These are phyloP conservation scores for Nipponacmea schrenckii DNA, from an alignment of 2,888 invertebrate species.

Conservation along the genomic window DNA sequence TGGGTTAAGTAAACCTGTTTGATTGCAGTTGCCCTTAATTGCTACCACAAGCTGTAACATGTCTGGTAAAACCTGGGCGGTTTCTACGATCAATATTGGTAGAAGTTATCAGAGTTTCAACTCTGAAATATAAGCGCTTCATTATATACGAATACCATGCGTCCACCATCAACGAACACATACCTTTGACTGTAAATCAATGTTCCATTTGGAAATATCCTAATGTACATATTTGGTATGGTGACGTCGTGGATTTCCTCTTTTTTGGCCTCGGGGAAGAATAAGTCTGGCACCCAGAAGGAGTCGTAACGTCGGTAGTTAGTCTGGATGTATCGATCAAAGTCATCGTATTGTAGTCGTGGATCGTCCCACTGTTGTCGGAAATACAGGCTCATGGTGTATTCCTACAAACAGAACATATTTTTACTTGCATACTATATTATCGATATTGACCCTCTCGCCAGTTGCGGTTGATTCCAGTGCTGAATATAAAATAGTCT, in stretches of 20 bases:
- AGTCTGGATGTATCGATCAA: slow-evolving; percentile 13
- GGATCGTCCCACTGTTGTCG: slow-evolving; percentile 38
- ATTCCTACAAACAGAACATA: slow-evolving; percentile 35
- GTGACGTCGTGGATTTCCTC: slow-evolving; percentile 37
- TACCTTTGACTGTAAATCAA: slow-evolving; percentile 40
- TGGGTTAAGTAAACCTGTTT: too few relatives aligned
- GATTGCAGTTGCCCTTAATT: too few relatives aligned
- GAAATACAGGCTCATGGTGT: slow-evolving; percentile 37
- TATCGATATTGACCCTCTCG: background rate
- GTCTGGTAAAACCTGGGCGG: too few relatives aligned
- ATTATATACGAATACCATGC: too few relatives aligned
- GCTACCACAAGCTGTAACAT: too few relatives aligned
- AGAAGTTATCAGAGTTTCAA: too few relatives aligned
- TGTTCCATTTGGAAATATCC: slow-evolving; percentile 37
- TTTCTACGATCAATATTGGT: too few relatives aligned
- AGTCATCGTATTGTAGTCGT: slow-evolving; percentile 28
- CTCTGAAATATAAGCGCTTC: too few relatives aligned
- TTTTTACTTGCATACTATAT: background rate
- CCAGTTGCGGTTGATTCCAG: background rate
- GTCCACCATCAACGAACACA: too few relatives aligned
- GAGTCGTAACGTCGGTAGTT: slow-evolving; percentile 25
- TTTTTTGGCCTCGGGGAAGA: slow-evolving; percentile 39
- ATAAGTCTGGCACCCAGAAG: slow-evolving; percentile 45
- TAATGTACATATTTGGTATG: slow-evolving; percentile 37
- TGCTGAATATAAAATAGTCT: background rate